Evolutionary conservation across 2,113 vertebrate genomes (phyloP).

Genomic region (Anoura caudifer): DNA sequence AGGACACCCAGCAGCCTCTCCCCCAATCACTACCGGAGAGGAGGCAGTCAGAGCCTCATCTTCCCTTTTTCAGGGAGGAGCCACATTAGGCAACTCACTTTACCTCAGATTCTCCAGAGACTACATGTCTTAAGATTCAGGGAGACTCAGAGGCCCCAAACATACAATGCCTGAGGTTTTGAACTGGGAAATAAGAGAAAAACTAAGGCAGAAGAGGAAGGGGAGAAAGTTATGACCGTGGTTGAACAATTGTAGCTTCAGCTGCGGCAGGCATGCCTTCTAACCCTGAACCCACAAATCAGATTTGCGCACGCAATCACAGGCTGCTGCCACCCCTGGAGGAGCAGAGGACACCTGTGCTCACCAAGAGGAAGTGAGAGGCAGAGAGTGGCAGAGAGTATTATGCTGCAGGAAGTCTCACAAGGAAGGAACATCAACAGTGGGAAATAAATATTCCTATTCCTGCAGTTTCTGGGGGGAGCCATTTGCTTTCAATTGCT

Average conservation of each 20-base stretch:
- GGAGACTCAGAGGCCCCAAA: background rate
- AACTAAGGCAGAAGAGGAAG: background rate
- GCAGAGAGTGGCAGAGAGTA: background rate
- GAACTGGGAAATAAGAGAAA: background rate
- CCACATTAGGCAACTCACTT: background rate
- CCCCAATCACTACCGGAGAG: background rate
- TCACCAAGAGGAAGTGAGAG: background rate
- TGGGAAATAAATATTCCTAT: background rate
- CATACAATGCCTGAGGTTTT: background rate
- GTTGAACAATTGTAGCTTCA: background rate
- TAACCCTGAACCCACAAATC: background rate
- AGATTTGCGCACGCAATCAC: background rate
- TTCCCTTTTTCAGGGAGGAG: background rate
- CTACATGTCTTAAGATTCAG: background rate
- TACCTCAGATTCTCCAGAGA: background rate
- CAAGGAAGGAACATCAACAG: background rate
- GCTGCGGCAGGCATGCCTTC: background rate
- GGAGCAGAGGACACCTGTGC: background rate
- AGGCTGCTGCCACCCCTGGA: background rate
- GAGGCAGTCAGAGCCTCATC: background rate
- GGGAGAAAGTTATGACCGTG: background rate
- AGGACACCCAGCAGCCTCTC: background rate
- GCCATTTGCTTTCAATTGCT: background rate
- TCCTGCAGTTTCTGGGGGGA: background rate
- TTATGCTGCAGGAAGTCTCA: background rate